Evolutionary conservation across 2,113 vertebrate species (phyloP).

Genomic region (Syngnathus floridae): DNA sequence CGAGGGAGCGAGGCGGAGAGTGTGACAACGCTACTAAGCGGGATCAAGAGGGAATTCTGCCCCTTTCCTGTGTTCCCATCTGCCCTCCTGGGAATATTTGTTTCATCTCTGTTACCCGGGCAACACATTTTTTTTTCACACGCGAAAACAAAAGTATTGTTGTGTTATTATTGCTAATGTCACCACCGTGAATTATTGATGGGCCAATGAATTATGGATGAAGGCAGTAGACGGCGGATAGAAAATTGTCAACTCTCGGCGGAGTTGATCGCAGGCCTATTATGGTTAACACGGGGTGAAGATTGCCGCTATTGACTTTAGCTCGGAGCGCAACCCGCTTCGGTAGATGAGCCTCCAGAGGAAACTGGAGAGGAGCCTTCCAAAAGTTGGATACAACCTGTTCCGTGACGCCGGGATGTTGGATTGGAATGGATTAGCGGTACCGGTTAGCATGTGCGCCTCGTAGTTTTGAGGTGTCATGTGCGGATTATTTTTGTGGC

Average conservation of each 20-base stretch:
- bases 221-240: slow-evolving; percentile 60
- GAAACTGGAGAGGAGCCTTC: slow-evolving; percentile 18
- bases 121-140: slow-evolving; percentile 56
- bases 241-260: slow-evolving; percentile 61
- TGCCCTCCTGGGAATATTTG: slow-evolving; percentile 68
- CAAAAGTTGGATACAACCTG: neutral
- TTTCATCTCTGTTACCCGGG: slow-evolving; percentile 70
- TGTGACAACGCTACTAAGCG: slow-evolving; percentile 63
- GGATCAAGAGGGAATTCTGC: slow-evolving; percentile 72
- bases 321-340: slow-evolving; percentile 37
- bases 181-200: slow-evolving; percentile 74
- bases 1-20: slow-evolving; percentile 38
- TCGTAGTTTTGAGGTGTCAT: too few species aligned
- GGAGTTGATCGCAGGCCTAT: slow-evolving; percentile 58
- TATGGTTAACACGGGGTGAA: slow-evolving; percentile 55
- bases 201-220: slow-evolving; percentile 65
- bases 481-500: too few species aligned
- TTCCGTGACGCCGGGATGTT: neutral
- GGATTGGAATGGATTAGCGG: too few species aligned
- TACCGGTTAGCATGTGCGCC: too few species aligned
- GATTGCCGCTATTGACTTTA: slow-evolving; percentile 56
- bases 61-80: slow-evolving; percentile 63
- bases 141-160: slow-evolving; percentile 72
- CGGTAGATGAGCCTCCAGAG: slow-evolving; percentile 36
- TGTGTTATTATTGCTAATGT: slow-evolving; percentile 75